Percentiles rank a stretch among this genome's conserved stretches.
phyloP scores from a whole-genome alignment of 53 echinoderm and acorn worm genomes.

The Mesocentrotus franciscanus region DNA sequence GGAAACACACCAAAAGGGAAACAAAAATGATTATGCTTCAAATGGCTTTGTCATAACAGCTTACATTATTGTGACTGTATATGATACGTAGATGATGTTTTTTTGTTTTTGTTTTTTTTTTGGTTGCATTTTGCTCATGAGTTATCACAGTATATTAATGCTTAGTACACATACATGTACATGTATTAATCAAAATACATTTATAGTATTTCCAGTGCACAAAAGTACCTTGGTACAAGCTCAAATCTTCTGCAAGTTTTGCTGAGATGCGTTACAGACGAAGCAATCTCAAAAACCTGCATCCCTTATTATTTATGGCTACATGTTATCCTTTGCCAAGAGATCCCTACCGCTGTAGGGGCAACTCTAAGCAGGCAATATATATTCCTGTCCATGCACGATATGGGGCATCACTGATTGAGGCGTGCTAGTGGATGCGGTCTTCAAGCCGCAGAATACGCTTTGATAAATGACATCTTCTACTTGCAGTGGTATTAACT shows the following conservation, averaged over 20 bases:
- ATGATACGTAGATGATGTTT: neutral
- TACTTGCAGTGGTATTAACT: neutral
- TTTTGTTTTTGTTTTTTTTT: neutral
- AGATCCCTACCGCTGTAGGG: neutral
- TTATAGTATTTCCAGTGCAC: no score
- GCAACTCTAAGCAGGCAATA: conserved; percentile 15
- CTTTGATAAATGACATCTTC: conserved; percentile 28
- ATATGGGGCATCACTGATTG: conserved; percentile 32
- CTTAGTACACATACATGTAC: no score
- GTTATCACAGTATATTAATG: no score
- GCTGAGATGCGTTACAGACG: no score
- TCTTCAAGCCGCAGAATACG: neutral
- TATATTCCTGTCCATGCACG: conserved; percentile 16
- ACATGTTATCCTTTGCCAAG: conserved; percentile 13
- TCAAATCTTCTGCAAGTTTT: neutral
- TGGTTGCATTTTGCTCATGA: neutral
- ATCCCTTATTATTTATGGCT: conserved; percentile 14
- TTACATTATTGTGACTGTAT: neutral
- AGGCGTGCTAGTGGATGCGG: neutral
- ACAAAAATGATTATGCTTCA: neutral
- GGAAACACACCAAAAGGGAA: neutral
- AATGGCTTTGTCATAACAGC: neutral
- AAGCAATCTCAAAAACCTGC: neutral
- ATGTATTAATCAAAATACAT: no score
- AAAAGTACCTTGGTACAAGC: neutral